Conservation (phyloP, 2,113 vertebrate genomes). For the Alectura lathami region DNA sequence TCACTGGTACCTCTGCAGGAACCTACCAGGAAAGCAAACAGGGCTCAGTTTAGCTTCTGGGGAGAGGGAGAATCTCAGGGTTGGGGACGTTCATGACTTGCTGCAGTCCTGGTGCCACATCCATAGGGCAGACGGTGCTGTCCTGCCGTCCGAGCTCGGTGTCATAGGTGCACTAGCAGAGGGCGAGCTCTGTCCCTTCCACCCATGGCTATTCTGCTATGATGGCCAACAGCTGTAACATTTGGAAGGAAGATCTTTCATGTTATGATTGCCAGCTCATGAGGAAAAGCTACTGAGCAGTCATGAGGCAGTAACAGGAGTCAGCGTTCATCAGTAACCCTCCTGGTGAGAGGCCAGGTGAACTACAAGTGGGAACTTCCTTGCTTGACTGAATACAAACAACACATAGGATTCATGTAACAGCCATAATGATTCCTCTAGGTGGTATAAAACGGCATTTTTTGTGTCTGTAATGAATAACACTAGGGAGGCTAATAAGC, state of each 20-base stretch:
- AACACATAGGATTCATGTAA: background rate
- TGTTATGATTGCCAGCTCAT: background rate
- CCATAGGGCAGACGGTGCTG: background rate
- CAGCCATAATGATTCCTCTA: background rate
- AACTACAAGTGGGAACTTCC: background rate
- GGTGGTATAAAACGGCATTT: background rate
- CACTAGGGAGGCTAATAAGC: background rate
- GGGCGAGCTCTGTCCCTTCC: background rate
- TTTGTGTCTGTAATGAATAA: background rate
- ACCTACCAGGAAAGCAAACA: background rate
- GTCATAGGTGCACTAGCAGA: background rate
- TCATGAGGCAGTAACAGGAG: background rate
- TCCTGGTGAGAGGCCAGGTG: background rate
- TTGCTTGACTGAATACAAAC: background rate
- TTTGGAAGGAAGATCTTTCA: background rate
- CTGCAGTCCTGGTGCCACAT: background rate
- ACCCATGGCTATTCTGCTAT: background rate
- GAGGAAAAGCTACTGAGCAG: background rate
- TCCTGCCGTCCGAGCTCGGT: background rate
- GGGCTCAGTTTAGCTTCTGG: background rate
- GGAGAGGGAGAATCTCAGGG: background rate
- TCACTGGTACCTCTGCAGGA: background rate
- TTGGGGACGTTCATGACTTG: background rate
- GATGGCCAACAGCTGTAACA: background rate
- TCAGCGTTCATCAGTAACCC: background rate